Evolutionary conservation across 2,113 vertebrate species (phyloP).

Genomic region (Dinomys branickii): DNA sequence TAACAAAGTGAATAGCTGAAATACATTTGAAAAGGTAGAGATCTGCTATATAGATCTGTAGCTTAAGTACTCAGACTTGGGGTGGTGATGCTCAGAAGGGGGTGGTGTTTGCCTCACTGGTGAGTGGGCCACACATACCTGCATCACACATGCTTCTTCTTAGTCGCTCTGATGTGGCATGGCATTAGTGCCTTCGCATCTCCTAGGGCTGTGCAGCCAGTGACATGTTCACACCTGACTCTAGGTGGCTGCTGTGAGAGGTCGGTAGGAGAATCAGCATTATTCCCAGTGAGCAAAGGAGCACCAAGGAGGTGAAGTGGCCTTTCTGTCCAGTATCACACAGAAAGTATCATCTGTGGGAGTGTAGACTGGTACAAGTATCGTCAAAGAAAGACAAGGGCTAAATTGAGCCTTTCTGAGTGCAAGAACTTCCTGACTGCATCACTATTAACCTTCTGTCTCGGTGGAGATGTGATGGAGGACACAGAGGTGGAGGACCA

Average conservation of each 20-base stretch:
- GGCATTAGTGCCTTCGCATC: neutral
- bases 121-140: neutral
- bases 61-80: neutral
- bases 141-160: neutral
- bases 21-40: neutral
- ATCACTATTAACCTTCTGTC: neutral
- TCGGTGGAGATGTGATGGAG: neutral
- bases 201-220: neutral
- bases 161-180: neutral
- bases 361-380: too few relatives aligned
- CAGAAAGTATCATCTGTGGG: too few relatives aligned
- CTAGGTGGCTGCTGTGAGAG: neutral
- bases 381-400: neutral
- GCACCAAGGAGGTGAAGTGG: neutral
- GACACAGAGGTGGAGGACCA: neutral
- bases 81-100: neutral
- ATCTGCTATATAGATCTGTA: neutral
- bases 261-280: neutral
- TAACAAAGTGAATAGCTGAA: neutral
- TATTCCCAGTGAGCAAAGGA: neutral
- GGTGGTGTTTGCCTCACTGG: fast-evolving
- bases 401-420: neutral
- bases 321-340: neutral
- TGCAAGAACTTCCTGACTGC: neutral
- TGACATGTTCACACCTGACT: neutral